Conservation (phyloP, 2,888 invertebrate genomes). For the Megaustenia siamemsis region DNA sequence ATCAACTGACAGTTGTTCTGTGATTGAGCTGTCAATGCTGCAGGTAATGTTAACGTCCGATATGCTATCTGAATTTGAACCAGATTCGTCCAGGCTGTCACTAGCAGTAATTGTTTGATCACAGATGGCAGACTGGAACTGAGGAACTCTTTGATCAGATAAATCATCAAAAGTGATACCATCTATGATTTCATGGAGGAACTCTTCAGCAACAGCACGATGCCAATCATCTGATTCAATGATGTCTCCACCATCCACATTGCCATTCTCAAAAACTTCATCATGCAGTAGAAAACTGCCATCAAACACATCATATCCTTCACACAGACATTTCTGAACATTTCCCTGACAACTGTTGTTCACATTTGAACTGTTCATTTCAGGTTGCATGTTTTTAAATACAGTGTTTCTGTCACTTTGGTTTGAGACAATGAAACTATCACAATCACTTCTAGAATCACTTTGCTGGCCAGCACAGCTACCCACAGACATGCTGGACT, state of each 20-base stretch:
- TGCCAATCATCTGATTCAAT: slow-evolving; percentile 34
- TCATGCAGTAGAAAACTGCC: background rate
- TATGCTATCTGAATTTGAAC: background rate
- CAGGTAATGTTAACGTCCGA: background rate
- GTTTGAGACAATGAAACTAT: background rate
- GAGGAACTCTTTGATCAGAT: background rate
- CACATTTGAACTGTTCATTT: background rate
- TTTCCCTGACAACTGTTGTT: slow-evolving; percentile 37
- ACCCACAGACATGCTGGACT: slow-evolving; percentile 12
- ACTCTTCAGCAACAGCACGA: slow-evolving; percentile 29
- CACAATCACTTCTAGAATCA: background rate
- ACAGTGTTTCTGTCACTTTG: background rate
- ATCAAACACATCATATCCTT: slow-evolving; percentile 1
- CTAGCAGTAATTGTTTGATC: background rate
- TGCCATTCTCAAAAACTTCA: slow-evolving; percentile 16
- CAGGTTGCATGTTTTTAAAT: background rate
- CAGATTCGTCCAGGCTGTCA: background rate
- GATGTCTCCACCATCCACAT: background rate
- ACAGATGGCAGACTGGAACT: background rate
- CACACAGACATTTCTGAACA: slow-evolving; percentile 3
- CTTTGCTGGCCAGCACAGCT: background rate
- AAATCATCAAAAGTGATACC: slow-evolving; percentile 30
- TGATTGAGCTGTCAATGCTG: background rate
- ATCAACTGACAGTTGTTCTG: too few relatives aligned
- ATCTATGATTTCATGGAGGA: slow-evolving; percentile 43